Evolutionary conservation across 2,888 invertebrate genomes (phyloP).

Genomic region (Volucella inanis): DNA sequence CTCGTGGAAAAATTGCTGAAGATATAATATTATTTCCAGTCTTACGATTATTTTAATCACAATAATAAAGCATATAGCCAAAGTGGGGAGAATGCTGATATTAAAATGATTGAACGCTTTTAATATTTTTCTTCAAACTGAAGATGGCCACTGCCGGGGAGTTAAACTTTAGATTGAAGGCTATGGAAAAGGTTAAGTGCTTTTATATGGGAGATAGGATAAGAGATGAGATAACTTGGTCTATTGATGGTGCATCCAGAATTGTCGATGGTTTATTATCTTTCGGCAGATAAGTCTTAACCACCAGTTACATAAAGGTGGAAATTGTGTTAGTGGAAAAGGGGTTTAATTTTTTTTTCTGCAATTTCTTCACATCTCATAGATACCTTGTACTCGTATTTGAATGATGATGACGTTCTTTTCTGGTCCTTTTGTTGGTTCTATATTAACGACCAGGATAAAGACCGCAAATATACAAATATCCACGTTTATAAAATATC

Average conservation of each 20-base stretch:
- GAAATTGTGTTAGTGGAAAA: slow-evolving; percentile 20
- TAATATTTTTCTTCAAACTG: slow-evolving; percentile 52
- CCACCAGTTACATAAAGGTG: not conserved
- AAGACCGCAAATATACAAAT: slow-evolving; percentile 75
- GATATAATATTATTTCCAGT: slow-evolving; percentile 64
- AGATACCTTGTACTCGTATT: slow-evolving; percentile 13
- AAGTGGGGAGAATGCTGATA: slow-evolving; percentile 31
- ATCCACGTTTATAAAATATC: slow-evolving; percentile 70
- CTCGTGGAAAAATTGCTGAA: slow-evolving; percentile 58
- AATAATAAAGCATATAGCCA: slow-evolving; percentile 63
- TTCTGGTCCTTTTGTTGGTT: slow-evolving; percentile 46
- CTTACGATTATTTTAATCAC: slow-evolving; percentile 72
- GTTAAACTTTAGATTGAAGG: slow-evolving; percentile 12
- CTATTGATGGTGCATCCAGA: slow-evolving; percentile 43
- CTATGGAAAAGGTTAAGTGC: slow-evolving; percentile 50
- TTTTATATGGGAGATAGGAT: slow-evolving; percentile 15
- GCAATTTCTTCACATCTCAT: not conserved
- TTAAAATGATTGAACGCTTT: slow-evolving; percentile 70
- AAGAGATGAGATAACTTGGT: slow-evolving; percentile 12
- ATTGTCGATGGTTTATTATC: slow-evolving; percentile 55
- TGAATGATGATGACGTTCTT: slow-evolving; percentile 6
- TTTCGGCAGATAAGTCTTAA: slow-evolving; percentile 53
- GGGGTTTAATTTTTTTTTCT: slow-evolving; percentile 24
- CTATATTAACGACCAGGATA: slow-evolving; percentile 64
- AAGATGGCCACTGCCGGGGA: not conserved